Evolutionary conservation across 2,797 vertebrate genomes (phyloP).

Genomic region (Rhynchonycteris naso): DNA sequence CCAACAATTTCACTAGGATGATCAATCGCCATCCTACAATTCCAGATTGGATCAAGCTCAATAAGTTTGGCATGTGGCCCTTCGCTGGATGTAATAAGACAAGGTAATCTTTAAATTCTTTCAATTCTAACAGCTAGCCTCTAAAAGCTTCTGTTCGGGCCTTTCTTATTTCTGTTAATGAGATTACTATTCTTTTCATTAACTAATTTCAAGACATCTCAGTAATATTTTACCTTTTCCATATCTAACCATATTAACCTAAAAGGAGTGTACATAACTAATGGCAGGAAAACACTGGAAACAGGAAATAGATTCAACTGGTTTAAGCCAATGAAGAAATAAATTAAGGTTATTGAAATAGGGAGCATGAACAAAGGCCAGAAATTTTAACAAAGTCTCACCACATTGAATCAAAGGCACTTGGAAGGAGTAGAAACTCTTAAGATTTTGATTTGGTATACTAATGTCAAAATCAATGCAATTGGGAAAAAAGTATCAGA

Average conservation of each 20-base stretch:
- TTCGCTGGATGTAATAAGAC: neutral
- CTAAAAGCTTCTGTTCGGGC: neutral
- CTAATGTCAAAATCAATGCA: slow-evolving; percentile 34
- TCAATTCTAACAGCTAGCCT: neutral
- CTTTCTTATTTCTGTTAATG: slow-evolving; percentile 33
- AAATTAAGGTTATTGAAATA: neutral
- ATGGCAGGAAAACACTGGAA: neutral
- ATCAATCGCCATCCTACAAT: neutral
- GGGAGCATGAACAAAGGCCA: slow-evolving; percentile 2
- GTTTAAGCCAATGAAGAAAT: neutral
- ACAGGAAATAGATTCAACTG: neutral
- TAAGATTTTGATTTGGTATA: neutral
- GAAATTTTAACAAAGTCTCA: neutral
- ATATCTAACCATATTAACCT: slow-evolving; percentile 15
- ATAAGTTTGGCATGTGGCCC: neutral
- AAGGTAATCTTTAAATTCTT: neutral
- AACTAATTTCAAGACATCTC: neutral
- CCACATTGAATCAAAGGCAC: neutral
- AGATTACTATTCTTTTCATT: neutral
- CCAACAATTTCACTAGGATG: neutral
- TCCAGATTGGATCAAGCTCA: neutral
- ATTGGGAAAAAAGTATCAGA: neutral
- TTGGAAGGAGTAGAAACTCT: neutral
- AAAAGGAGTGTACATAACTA: slow-evolving; percentile 40
- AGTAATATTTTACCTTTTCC: neutral